Percentiles rank a stretch among this genome's conserved stretches.
These are phyloP conservation scores for Haliclona indistincta DNA, from an alignment of 37 sponge, comb jelly and placozoan species.

Conservation along the genomic window DNA sequence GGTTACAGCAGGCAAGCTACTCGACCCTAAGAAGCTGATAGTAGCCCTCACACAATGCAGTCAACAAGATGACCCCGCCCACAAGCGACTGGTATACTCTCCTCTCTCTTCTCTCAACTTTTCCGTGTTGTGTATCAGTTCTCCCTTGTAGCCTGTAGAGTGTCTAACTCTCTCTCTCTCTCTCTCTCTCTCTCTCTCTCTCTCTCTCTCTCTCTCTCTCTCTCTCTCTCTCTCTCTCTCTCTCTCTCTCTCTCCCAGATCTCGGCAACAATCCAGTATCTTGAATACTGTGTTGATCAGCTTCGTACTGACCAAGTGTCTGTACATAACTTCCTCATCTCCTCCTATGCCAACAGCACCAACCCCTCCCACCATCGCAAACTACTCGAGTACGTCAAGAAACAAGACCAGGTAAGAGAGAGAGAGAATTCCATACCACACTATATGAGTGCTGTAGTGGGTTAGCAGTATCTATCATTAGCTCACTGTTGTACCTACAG, in stretches of 20 bases:
- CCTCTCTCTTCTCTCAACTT: not conserved
- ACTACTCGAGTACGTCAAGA: slow-evolving; percentile 58
- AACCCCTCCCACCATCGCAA: slow-evolving; percentile 35
- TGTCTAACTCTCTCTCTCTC: slow-evolving; percentile 6
- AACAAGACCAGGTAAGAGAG: slow-evolving; percentile 34
- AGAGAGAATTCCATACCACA: not conserved
- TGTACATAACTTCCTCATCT: slow-evolving; percentile 95
- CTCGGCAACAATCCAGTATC: slow-evolving; percentile 76
- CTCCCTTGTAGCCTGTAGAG: too few relatives aligned
- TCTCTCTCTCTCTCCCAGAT: slow-evolving; percentile 19
- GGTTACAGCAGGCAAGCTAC: slow-evolving; percentile 45
- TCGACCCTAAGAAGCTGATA: slow-evolving; percentile 84
- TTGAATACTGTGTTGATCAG: slow-evolving; percentile 85
- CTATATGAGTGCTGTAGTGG: too few relatives aligned
- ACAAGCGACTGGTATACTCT: slow-evolving; percentile 1
- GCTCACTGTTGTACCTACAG: not conserved
- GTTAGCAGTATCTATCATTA: too few relatives aligned
- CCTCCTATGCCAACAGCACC: slow-evolving; percentile 70
- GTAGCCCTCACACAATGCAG: slow-evolving; percentile 90
- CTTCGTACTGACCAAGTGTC: slow-evolving; percentile 64
- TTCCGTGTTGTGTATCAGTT: not conserved
- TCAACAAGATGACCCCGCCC: slow-evolving; percentile 17
- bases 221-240: not conserved
- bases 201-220: slow-evolving; percentile 20
- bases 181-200: slow-evolving; percentile 16